Conservation (phyloP, 2,797 vertebrate genomes). For the Babyrousa celebensis region DNA sequence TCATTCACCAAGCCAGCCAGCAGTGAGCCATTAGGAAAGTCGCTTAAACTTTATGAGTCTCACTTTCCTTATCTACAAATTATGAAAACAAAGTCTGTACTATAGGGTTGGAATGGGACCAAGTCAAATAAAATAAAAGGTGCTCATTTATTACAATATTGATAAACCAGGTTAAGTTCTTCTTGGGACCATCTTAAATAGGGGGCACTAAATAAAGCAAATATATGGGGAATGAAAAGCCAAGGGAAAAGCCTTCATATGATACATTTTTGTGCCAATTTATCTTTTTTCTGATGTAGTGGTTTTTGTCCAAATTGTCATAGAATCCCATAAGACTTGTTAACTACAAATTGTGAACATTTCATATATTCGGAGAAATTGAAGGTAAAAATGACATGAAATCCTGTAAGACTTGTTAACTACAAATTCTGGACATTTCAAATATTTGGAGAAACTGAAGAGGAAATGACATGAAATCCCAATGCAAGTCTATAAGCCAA, state of each 20-base stretch:
- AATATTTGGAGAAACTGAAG: slow-evolving; percentile 61
- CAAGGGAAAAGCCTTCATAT: background rate
- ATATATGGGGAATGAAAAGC: background rate
- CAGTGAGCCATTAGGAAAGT: background rate
- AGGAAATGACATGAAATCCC: slow-evolving; percentile 57
- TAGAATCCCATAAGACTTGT: background rate
- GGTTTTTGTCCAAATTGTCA: slow-evolving; percentile 35
- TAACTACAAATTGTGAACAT: background rate
- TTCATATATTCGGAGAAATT: slow-evolving; percentile 58
- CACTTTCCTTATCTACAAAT: slow-evolving; percentile 15
- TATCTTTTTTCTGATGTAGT: background rate
- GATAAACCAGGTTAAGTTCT: background rate
- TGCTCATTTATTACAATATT: background rate
- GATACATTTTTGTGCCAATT: background rate
- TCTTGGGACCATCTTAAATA: slow-evolving; percentile 54
- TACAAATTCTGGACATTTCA: slow-evolving; percentile 12
- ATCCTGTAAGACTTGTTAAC: background rate
- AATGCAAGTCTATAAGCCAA: background rate
- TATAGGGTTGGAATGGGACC: background rate
- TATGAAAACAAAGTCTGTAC: background rate
- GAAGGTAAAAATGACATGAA: background rate
- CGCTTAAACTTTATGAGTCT: background rate
- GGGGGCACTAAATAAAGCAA: background rate
- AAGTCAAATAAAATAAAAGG: slow-evolving; percentile 42
- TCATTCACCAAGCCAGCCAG: background rate